Evolutionary conservation across 2,888 invertebrate genomes (phyloP).

Genomic region (Serrognathus titanus): DNA sequence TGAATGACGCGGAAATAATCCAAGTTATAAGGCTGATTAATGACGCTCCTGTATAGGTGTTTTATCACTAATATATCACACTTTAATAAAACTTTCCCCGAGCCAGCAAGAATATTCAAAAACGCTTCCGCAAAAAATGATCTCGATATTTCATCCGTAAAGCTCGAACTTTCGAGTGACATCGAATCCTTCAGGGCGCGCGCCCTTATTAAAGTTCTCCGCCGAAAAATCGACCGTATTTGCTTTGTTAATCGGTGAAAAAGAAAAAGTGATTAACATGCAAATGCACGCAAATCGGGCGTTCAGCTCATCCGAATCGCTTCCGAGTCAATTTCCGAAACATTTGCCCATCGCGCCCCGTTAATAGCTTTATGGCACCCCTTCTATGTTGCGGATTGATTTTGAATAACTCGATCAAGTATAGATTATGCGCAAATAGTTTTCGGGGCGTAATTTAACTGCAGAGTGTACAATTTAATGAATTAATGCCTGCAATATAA

Average conservation of each 20-base stretch:
- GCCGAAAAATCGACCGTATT: too few species aligned
- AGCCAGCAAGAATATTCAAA: slow-evolving; percentile 9
- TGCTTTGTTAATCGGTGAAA: neutral
- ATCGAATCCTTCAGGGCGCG: slow-evolving; percentile 1
- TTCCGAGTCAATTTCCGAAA: slow-evolving; percentile 45
- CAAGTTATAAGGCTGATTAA: too few species aligned
- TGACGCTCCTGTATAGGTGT: too few species aligned
- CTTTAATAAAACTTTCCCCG: slow-evolving; percentile 12
- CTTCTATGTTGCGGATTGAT: slow-evolving; percentile 23
- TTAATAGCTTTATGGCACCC: slow-evolving; percentile 29
- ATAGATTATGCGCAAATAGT: slow-evolving; percentile 15
- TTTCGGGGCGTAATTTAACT: neutral
- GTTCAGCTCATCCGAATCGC: slow-evolving; percentile 39
- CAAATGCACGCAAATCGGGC: slow-evolving; percentile 44
- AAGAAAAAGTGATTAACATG: slow-evolving; percentile 36
- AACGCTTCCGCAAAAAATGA: slow-evolving; percentile 9
- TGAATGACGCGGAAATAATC: too few species aligned
- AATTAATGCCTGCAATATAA: neutral
- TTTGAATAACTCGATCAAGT: slow-evolving; percentile 18
- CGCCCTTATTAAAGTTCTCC: too few species aligned
- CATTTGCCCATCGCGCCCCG: slow-evolving; percentile 38
- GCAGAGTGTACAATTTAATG: neutral
- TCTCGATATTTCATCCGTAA: slow-evolving; percentile 9
- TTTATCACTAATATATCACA: slow-evolving; percentile 4
- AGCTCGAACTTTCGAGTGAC: slow-evolving; percentile 3